These are phyloP conservation scores for Triplophysa tibetana DNA, from an alignment of 2,113 vertebrate species.

Conservation along the genomic window DNA sequence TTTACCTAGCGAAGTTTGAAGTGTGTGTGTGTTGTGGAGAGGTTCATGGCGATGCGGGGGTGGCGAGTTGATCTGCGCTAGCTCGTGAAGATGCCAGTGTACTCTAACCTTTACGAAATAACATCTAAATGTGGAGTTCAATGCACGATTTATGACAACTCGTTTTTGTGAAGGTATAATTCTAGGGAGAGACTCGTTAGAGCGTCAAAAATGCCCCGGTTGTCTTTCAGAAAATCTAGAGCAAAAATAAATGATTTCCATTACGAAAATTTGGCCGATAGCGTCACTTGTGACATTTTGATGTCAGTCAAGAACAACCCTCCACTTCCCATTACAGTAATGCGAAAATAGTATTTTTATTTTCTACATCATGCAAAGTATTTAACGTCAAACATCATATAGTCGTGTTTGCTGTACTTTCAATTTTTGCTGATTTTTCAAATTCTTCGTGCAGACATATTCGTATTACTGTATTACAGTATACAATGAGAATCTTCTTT, in stretches of 20 bases:
- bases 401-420: neutral
- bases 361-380: neutral
- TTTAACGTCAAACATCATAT: neutral
- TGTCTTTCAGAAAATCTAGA: neutral
- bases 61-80: constrained; percentile 8
- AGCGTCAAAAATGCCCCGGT: neutral
- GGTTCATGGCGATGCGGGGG: constrained; percentile 42
- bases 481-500: neutral
- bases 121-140: neutral
- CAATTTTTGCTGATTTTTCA: neutral
- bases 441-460: neutral
- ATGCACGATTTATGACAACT: neutral
- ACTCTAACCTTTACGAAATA: neutral
- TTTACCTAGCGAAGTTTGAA: constrained; percentile 44
- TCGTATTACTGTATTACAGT: constrained; percentile 18
- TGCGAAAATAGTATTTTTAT: neutral
- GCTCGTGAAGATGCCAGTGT: constrained; percentile 15
- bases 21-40: constrained; percentile 19
- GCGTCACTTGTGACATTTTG: neutral
- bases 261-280: neutral
- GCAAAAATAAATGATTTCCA: neutral
- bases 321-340: neutral
- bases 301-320: neutral
- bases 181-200: neutral
- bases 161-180: neutral